phyloP scores from a whole-genome alignment of 2,888 invertebrate genomes.

The Leuctra nigra region DNA sequence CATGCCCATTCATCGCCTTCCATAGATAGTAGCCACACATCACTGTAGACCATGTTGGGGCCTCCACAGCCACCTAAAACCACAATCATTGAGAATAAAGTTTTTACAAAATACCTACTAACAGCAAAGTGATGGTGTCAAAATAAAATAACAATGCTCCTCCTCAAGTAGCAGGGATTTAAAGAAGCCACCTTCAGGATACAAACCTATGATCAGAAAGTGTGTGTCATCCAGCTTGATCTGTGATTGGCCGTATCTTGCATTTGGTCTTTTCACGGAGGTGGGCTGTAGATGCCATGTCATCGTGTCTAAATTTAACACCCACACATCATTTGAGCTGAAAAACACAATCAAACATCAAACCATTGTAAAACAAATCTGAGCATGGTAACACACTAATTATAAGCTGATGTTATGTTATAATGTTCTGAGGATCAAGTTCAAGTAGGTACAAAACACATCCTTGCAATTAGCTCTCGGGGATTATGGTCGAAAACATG shows the following conservation, averaged over 20 bases:
- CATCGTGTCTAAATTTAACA: slow-evolving; percentile 68
- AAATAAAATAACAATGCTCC: too few species aligned
- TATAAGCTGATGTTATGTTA: background rate
- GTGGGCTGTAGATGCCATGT: slow-evolving; percentile 73
- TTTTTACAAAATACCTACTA: too few species aligned
- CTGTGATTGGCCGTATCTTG: slow-evolving; percentile 92
- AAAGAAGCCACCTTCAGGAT: too few species aligned
- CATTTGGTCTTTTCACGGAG: slow-evolving; percentile 61
- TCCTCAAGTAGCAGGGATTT: too few species aligned
- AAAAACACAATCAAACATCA: too few species aligned
- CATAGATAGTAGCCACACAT: slow-evolving; percentile 86
- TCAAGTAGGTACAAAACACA: too few species aligned
- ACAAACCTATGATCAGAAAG: slow-evolving; percentile 63
- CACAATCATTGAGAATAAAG: too few species aligned
- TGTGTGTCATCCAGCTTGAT: slow-evolving; percentile 70
- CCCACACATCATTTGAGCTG: slow-evolving; percentile 82
- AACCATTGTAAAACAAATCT: background rate
- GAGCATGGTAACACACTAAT: background rate
- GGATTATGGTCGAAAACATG: too few species aligned
- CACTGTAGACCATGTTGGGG: slow-evolving; percentile 76
- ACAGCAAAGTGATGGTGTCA: too few species aligned
- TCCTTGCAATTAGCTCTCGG: too few species aligned
- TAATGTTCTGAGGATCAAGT: too few species aligned
- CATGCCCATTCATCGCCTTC: slow-evolving; percentile 61
- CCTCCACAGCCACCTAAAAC: slow-evolving; percentile 76